phyloP scores from a whole-genome alignment of 1,140 invertebrate genomes.

The Drosophila oshimai region DNA sequence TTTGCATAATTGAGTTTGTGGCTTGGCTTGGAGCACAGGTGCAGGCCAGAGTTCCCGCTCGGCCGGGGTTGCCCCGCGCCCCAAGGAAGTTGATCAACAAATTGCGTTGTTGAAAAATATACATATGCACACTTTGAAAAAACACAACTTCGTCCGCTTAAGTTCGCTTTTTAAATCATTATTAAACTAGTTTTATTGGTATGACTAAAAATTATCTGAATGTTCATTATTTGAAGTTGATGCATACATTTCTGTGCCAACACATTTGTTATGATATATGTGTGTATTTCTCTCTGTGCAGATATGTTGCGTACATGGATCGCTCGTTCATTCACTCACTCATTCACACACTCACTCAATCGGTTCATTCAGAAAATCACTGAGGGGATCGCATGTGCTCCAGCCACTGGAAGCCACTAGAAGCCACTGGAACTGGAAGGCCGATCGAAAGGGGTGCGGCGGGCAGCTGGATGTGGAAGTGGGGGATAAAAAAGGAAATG shows the following conservation, averaged over 20 bases:
- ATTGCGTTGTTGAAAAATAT: not conserved
- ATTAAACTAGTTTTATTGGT: too few species aligned
- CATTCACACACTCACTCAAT: slow-evolving; percentile 15
- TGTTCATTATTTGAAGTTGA: too few species aligned
- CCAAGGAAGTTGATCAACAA: not conserved
- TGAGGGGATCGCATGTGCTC: slow-evolving; percentile 37
- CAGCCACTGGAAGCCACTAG: slow-evolving; percentile 48
- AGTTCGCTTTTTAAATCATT: too few species aligned
- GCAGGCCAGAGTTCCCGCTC: slow-evolving; percentile 22
- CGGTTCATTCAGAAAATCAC: slow-evolving; percentile 42
- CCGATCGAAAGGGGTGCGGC: slow-evolving; percentile 57
- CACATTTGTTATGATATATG: not conserved
- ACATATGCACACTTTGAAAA: too few species aligned
- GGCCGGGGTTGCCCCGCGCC: slow-evolving; percentile 38
- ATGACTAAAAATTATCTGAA: too few species aligned
- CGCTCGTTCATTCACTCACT: slow-evolving; percentile 1
- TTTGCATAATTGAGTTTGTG: slow-evolving; percentile 69
- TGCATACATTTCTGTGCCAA: not conserved
- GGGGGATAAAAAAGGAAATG: slow-evolving; percentile 77
- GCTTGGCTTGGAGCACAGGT: slow-evolving; percentile 46
- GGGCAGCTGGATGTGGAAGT: slow-evolving; percentile 32
- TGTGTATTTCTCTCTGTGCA: not conserved
- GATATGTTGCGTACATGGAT: slow-evolving; percentile 4
- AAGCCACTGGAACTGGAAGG: slow-evolving; percentile 34
- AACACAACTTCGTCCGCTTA: too few species aligned